Evolutionary conservation across 2,797 vertebrate species (phyloP), one percentile per base, ranked within the genome.

Genomic region (Gadopsis marmoratus): DNA sequence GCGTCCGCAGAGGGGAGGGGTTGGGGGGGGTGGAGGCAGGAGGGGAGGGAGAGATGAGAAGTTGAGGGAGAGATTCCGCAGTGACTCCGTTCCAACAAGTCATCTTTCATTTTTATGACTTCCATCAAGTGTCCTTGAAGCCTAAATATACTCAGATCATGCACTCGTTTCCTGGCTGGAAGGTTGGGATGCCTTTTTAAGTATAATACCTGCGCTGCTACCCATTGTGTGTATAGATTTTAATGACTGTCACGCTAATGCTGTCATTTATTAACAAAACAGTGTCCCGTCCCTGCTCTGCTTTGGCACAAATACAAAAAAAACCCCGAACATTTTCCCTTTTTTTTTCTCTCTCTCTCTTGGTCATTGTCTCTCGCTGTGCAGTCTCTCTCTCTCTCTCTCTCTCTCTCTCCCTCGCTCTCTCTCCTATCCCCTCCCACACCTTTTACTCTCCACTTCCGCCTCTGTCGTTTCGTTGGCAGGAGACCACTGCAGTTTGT

Each of bases 81-180:
- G 92, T 91, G 90, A 91, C 84, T 92, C 83, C 17, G 88, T 92
- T 93, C 91, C 92, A 92, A 85, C 82, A 76, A 93, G 90, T 91
- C 90, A 91, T 94, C 86, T 93, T 90, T 94, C 94, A 94, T 93
- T 94, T 94, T 94, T 93, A 94, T 76, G 87, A 84, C 90, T 93
- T 91, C 91, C 91, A 91, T 93, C 92, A 93, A 93, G 82, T 82
- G 93, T 93, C 93, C 92, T 94, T 94, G 92, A 91, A 90, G 85
- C 83, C 76, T 78, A 91, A 92, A 90, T 92, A 81, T 64, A 86
- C 88, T 76, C 62, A 45, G 85, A 92, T 90, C 89, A 70, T 75
- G 78, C 80, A 55, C 86, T 82, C 74, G 71, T 64, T 81, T 89
- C 79, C 79, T 50, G 78, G 75, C 88, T 76, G 73, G 33, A 78